Evolutionary conservation across 2,797 vertebrate species (phyloP), one percentile per base, ranked within the genome.

Genomic region (Thalassophryne amazonica): DNA sequence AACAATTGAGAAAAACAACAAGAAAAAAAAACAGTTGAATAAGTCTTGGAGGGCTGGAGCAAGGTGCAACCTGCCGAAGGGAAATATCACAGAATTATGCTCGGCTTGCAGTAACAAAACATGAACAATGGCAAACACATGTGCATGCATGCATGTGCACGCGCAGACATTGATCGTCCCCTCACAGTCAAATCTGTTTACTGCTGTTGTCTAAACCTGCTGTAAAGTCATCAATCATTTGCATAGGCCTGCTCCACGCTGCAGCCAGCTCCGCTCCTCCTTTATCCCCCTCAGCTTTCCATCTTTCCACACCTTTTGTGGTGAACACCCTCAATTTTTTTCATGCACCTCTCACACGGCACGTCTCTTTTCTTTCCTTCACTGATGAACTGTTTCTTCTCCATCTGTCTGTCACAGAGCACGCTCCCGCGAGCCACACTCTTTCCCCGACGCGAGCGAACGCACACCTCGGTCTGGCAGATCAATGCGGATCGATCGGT

Each of bases 131-230:
- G 60, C 40, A 15, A 41, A 40, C 70, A 60, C 39, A 61, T 45
- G 34, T 55, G 51, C 73, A 68, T 65, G 70, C 58, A 80, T 73
- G 64, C 74, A 76, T 64, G 67, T 69, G 80, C 73, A 80, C 73
- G 27, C 48, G 42, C 50, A 49, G 23, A 33, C 24, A 62, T 85
- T 70, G 84, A 86, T 82, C 71, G 5, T 20, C 47, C 31, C 36
- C 62, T 27, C 83, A 62, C 73, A 86, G 72, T 91, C 89, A 91
- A 85, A 91, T 89, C 83, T 86, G 87, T 91, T 92, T 90, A 87
- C 86, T 87, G 86, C 84, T 89, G 89, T 91, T 88, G 88, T 88
- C 87, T 76, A 86, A 92, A 92, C 88, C 87, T 79, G 81, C 89
- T 87, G 88, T 86, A 51, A 70, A 80, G 83, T 87, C 87, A 85